Evolutionary conservation across 2,113 vertebrate species (phyloP), one percentile per base, ranked within the genome.

Genomic region (Cephalopholis sonnerati): DNA sequence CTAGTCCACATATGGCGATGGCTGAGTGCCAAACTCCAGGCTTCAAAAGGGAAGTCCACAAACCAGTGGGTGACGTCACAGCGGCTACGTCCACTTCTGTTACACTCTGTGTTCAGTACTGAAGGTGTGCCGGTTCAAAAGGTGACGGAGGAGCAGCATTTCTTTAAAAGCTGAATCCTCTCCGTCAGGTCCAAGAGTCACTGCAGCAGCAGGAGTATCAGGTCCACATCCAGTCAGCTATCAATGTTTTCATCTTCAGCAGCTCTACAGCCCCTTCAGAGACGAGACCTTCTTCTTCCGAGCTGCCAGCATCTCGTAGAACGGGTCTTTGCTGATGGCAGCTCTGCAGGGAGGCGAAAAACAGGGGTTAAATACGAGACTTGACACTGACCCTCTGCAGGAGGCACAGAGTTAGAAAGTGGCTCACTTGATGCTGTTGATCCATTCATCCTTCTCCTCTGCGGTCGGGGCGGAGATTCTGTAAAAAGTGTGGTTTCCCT

Each of bases 241-340:
- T 24, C 8, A 12, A n/a, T 0, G 36, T 25, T 72, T n/a, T 11
- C 3, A 48, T 41, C 66, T 27, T 65, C 71, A 0, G 69, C 62
- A 12, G 76, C 51, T 63, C 88, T 97, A 99, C 91, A 97, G 96
- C 27, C 97, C 95, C 87, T 97, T 99, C 51, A 97, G 94, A 66
- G 97, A 96, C 6, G 98, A 99, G 1, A 99, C 97, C 83, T 99
- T 99, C 96, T 98, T 99, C 93, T 99, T 99, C 83, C 98, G 94
- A 0, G 97, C 95, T 0, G 98, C 97, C 70, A 99, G 93, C 98
- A 99, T 99, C 95, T 99, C 98, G 0, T 99, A 99, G 95, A 99
- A 99, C 1, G 98, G 98, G 92, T 99, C 98, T 89, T 96, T 96
- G 95, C 98, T 99, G 92, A 99, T 99, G 9, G 97, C 98, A 1